phyloP scores from a whole-genome alignment of 1,140 invertebrate genomes.

The Papilio xuthus region DNA sequence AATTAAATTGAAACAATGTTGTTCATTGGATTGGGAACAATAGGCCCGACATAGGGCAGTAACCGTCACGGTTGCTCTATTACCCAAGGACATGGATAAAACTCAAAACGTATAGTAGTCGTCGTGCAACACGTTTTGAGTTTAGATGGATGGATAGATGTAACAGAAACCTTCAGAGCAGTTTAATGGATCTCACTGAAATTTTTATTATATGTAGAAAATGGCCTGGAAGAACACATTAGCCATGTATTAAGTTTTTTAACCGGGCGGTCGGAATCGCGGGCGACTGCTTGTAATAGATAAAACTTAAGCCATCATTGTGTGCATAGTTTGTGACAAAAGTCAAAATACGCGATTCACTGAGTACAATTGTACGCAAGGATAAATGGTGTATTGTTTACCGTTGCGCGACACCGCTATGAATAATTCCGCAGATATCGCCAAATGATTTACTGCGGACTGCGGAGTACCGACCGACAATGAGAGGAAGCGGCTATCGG shows the following conservation, averaged over 20 bases:
- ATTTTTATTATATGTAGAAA: no score
- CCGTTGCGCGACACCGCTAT: constrained; percentile 10
- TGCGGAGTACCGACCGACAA: constrained; percentile 3
- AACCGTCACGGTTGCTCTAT: background rate
- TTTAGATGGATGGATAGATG: no score
- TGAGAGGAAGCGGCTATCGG: constrained; percentile 28
- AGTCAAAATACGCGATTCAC: background rate
- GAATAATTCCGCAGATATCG: constrained; percentile 32
- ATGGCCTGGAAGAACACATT: no score
- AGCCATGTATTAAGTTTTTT: no score
- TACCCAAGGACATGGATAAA: background rate
- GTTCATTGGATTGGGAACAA: background rate
- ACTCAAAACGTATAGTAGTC: no score
- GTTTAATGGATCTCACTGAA: no score
- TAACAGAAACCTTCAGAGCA: no score
- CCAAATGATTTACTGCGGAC: constrained; percentile 13
- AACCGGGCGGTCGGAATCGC: no score
- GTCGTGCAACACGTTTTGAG: no score
- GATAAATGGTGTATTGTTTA: constrained; percentile 6
- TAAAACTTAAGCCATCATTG: background rate
- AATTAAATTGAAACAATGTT: constrained; percentile 8
- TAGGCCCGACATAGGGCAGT: background rate
- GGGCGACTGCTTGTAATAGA: no score
- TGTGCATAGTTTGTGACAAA: background rate
- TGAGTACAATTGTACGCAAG: background rate